These are phyloP conservation scores for Geotrupes spiniger DNA, from an alignment of 2,888 invertebrate genomes.

Conservation along the genomic window DNA sequence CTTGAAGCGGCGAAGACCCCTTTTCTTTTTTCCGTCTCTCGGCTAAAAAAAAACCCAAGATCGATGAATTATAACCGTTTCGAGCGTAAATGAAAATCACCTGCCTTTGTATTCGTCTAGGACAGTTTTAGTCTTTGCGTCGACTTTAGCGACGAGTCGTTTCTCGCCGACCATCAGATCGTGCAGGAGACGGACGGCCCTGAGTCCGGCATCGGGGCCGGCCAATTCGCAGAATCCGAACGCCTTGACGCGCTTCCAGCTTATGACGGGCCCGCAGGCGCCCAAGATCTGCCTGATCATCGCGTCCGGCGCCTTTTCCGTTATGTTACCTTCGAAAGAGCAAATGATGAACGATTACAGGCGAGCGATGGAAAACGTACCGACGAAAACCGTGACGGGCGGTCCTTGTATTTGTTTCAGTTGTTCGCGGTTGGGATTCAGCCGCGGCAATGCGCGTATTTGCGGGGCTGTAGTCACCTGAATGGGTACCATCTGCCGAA, in stretches of 20 bases:
- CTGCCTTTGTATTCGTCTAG: constrained; percentile 89
- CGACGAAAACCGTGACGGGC: constrained; percentile 95
- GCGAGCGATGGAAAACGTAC: constrained; percentile 49
- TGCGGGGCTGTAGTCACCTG: constrained; percentile 49
- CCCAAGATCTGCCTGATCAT: constrained; percentile 91
- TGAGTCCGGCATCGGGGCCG: constrained; percentile 90
- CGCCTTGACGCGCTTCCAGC: constrained; percentile 97
- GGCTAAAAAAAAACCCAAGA: constrained; percentile 44
- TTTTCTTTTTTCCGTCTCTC: constrained; percentile 60
- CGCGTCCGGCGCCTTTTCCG: constrained; percentile 90
- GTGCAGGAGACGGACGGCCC: constrained; percentile 90
- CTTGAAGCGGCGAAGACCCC: constrained; percentile 60
- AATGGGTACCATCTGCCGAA: constrained; percentile 56
- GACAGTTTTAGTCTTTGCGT: constrained; percentile 93
- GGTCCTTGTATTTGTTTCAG: constrained; percentile 65
- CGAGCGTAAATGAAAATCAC: background rate
- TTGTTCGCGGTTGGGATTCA: constrained; percentile 47
- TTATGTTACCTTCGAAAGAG: constrained; percentile 69
- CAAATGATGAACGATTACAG: constrained; percentile 5
- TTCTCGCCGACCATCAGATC: constrained; percentile 91
- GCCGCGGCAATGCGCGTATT: constrained; percentile 47
- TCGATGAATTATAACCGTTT: background rate
- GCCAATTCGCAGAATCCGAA: constrained; percentile 99
- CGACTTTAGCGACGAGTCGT: constrained; percentile 92
- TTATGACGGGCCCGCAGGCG: constrained; percentile 90